phyloP scores from a whole-genome alignment of 2,797 vertebrate species.

The Strix occidentalis region DNA sequence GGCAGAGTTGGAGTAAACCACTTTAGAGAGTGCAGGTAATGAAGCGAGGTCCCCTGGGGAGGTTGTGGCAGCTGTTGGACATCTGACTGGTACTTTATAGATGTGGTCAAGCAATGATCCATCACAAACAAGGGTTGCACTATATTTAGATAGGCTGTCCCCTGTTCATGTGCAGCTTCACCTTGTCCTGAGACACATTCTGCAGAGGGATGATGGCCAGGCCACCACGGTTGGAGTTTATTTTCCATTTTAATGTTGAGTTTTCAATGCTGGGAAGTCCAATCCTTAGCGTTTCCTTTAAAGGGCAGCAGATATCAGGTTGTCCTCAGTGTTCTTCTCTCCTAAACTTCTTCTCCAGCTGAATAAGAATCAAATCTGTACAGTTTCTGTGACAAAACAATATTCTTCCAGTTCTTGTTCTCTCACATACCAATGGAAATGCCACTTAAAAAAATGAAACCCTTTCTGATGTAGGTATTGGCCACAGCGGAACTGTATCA shows the following conservation, averaged over 20 bases:
- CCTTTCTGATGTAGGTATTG: not conserved
- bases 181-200: not conserved
- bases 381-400: not conserved
- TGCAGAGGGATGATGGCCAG: not conserved
- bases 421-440: accelerated
- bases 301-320: not conserved
- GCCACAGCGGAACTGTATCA: not conserved
- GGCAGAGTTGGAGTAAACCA: not conserved
- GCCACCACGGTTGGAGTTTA: not conserved
- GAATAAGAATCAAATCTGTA: not conserved
- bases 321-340: not conserved
- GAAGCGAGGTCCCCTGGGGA: not conserved
- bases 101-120: not conserved
- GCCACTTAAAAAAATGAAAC: not conserved
- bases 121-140: not conserved
- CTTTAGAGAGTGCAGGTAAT: not conserved
- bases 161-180: not conserved
- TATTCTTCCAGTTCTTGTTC: not conserved
- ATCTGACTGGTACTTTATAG: not conserved
- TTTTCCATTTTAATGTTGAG: not conserved
- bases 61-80: not conserved
- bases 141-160: not conserved
- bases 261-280: not conserved
- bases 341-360: not conserved
- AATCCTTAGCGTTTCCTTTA: not conserved